phyloP scores from a whole-genome alignment of 2,113 vertebrate genomes.

The Odontesthes bonariensis region DNA sequence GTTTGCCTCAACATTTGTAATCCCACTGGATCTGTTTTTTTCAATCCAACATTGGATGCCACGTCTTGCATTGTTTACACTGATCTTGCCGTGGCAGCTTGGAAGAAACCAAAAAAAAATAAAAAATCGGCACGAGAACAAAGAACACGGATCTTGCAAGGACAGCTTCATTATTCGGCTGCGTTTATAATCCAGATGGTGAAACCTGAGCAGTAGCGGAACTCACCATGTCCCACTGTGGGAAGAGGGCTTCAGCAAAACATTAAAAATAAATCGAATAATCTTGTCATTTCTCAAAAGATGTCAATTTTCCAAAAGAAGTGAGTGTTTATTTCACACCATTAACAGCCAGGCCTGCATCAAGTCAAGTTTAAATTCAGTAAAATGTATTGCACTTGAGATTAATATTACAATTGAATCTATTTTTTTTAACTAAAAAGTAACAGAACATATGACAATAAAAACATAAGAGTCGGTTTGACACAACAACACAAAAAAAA shows the following conservation, averaged over 20 bases:
- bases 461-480: neutral
- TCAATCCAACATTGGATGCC: conserved; percentile 6
- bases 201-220: neutral
- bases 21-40: conserved; percentile 4
- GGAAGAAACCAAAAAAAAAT: too few species aligned
- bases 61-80: neutral
- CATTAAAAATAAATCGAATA: neutral
- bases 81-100: neutral
- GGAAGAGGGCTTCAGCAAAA: neutral
- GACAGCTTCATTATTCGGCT: neutral
- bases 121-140: neutral
- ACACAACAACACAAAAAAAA: neutral
- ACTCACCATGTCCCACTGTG: too few species aligned
- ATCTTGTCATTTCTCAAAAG: neutral
- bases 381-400: neutral
- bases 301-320: neutral
- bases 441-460: neutral
- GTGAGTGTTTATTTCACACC: neutral
- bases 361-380: neutral
- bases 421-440: neutral
- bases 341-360: neutral
- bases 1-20: conserved; percentile 41
- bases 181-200: neutral
- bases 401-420: neutral
- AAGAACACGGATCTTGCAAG: neutral